Base-by-base conservation (phyloP, 2,113 vertebrate genomes). In the Turnix velox region DNA sequence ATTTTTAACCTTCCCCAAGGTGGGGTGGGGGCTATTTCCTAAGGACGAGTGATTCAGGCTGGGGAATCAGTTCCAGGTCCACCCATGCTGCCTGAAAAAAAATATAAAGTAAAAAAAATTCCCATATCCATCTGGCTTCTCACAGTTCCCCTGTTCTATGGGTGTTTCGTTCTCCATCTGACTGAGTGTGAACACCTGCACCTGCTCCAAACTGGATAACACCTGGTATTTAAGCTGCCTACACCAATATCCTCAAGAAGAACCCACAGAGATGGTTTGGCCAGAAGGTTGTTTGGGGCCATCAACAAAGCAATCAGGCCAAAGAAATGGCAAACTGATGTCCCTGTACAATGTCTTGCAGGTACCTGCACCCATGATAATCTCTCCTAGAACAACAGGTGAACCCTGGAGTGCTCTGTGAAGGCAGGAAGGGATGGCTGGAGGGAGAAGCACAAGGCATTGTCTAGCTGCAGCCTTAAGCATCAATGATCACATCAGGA, bases 1-100 rank as follows among this genome's bases (percentile, higher is more conserved):
- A 77, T 86, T 92, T 93, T 95, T 65, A 88, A 37, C 43, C 33
- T 88, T 95, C 23, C 25, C 66, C 28, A 17, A 14, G 33, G 51
- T 1, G 6, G 30, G 62, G 30, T 78, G 18, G 5, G 30, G 42
- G n/a, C 31, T 75, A 25, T 30, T 88, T 37, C 75, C 35, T 57
- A 14, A 66, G 13, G n/a, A 58, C 30, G 43, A 45, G 17, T 51
- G 40, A 90, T 88, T 96, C 55, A 12, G 4, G 33, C 14, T 52
- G 59, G 4, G 3, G 24, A 20, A 73, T 86, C 14, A 35, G 65
- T 14, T 88, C 63, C 86, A 92, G 39, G 67, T 73, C 62, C 14
- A 3, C 17, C 31, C 9, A 3, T 78, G 28, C 24, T 57, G 35
- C 24, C 8, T 76, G n/a, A 28, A 74, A 61, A 71, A 62, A 46